These are phyloP conservation scores for Typhlomys cinereus DNA, from an alignment of 2,113 vertebrate genomes.

Conservation along the genomic window DNA sequence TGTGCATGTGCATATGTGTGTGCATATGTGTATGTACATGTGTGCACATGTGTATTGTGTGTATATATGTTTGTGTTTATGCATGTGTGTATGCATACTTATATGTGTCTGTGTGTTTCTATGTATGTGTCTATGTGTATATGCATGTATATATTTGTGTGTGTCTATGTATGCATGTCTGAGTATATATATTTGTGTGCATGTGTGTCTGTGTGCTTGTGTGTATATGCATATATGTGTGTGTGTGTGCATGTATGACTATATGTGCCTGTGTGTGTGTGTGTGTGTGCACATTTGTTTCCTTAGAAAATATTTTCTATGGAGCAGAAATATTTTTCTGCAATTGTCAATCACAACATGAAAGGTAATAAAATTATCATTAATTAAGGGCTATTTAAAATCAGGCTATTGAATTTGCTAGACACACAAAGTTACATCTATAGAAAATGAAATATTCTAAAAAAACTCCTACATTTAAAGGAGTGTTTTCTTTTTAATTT, in stretches of 20 bases:
- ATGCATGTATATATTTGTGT: too few species aligned
- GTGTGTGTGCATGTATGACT: not conserved
- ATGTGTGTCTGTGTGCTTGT: not conserved
- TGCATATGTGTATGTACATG: too few species aligned
- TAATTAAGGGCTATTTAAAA: constrained; percentile 21
- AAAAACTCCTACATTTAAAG: not conserved
- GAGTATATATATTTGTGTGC: too few species aligned
- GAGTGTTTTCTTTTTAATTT: not conserved
- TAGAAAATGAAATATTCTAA: not conserved
- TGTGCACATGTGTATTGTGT: too few species aligned
- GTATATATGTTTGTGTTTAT: too few species aligned
- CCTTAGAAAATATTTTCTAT: not conserved
- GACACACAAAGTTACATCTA: not conserved
- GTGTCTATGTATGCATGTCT: too few species aligned
- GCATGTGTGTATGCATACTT: too few species aligned
- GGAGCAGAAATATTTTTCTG: not conserved
- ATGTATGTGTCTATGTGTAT: too few species aligned
- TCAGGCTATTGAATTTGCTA: not conserved
- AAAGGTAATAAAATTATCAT: constrained; percentile 29
- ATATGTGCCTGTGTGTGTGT: not conserved
- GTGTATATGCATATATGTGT: not conserved
- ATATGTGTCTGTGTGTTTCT: too few species aligned
- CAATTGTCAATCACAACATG: not conserved
- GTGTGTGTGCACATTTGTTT: not conserved
- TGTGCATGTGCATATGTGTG: too few species aligned